Conservation (phyloP, 2,888 invertebrate species). For the Dilophus febrilis region DNA sequence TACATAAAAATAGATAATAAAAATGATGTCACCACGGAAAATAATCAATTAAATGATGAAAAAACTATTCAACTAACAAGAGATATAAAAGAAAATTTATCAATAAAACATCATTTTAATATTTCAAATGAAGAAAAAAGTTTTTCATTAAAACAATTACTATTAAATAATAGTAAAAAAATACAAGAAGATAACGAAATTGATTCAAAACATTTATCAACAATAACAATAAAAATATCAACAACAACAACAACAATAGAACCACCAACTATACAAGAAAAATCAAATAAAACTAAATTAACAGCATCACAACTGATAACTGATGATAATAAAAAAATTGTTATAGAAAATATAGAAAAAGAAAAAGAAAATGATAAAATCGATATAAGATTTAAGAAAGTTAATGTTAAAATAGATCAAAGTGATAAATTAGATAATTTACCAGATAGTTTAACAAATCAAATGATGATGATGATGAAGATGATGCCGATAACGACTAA, state of each 20-base stretch:
- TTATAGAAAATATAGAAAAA: not conserved
- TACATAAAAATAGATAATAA: no score
- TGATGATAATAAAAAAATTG: not conserved
- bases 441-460: constrained; percentile 3
- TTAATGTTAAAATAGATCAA: not conserved
- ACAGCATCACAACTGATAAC: not conserved
- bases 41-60: no score
- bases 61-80: no score
- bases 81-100: no score
- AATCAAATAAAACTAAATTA: no score
- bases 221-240: constrained; percentile 10
- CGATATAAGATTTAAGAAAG: not conserved
- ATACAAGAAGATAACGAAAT: no score
- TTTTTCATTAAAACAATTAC: no score
- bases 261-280: not conserved
- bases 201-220: no score
- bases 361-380: not conserved
- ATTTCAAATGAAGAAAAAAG: no score
- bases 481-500: not conserved
- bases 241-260: constrained; percentile 2
- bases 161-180: no score
- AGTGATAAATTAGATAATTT: constrained; percentile 6
- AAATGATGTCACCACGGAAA: no score
- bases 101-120: no score
- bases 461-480: constrained; percentile 1